Conservation (phyloP, 2,888 invertebrate genomes). For the Ophion costatus region DNA sequence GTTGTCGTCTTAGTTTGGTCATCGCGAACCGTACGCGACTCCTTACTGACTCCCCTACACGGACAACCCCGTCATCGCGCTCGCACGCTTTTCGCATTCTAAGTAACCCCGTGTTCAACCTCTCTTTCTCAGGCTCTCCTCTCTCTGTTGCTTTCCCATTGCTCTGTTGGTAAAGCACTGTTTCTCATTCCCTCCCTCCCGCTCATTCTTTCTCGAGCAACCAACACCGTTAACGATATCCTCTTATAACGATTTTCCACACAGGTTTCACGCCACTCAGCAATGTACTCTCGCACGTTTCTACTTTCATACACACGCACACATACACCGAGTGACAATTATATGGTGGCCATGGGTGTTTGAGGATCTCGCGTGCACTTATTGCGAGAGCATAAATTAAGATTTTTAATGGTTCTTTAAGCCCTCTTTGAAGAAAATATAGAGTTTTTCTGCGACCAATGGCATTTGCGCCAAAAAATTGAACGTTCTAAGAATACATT, state of each 20-base stretch:
- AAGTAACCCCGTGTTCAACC: slow-evolving; percentile 72
- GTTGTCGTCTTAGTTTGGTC: slow-evolving; percentile 82
- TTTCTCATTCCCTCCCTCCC: slow-evolving; percentile 52
- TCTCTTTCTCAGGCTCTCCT: slow-evolving; percentile 46
- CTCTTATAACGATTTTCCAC: slow-evolving; percentile 77
- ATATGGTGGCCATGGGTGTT: too few species aligned
- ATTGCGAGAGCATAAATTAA: too few species aligned
- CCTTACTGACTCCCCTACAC: slow-evolving; percentile 81
- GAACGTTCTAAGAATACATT: too few species aligned
- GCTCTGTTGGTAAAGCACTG: slow-evolving; percentile 1
- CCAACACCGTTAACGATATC: slow-evolving; percentile 56
- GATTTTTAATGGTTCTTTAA: too few species aligned
- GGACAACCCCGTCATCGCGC: slow-evolving; percentile 82
- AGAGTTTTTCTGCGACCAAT: too few species aligned
- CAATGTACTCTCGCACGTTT: slow-evolving; percentile 44
- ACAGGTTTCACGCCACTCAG: slow-evolving; percentile 70
- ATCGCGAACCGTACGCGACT: slow-evolving; percentile 79
- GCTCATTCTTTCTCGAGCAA: slow-evolving; percentile 25
- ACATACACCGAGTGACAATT: too few species aligned
- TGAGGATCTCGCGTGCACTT: too few species aligned
- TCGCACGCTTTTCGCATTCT: slow-evolving; percentile 82
- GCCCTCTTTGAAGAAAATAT: too few species aligned
- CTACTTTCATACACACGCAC: too few species aligned
- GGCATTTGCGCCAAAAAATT: too few species aligned
- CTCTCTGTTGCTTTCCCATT: slow-evolving; percentile 29